These are phyloP conservation scores for Antechinus stuartii DNA, from an alignment of 2,113 vertebrate species.

Conservation along the genomic window DNA sequence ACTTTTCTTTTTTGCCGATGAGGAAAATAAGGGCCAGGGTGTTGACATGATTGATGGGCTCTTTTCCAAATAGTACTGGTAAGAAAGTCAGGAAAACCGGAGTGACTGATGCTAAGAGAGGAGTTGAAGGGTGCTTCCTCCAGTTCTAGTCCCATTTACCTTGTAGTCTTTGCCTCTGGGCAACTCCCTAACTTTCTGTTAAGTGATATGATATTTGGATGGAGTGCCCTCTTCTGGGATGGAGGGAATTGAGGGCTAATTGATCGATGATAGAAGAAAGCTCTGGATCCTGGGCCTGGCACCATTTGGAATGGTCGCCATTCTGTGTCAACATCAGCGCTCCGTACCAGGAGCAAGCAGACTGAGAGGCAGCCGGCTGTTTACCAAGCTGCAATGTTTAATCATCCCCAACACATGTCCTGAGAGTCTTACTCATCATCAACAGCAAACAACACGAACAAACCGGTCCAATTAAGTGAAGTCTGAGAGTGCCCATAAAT, in stretches of 20 bases:
- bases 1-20: neutral
- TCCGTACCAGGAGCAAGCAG: conserved; percentile 16
- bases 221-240: neutral
- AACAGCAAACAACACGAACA: conserved; percentile 10
- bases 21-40: neutral
- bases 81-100: neutral
- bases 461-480: conserved; percentile 26
- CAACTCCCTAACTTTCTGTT: neutral
- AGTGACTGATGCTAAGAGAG: neutral
- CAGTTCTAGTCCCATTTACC: neutral
- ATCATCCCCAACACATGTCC: conserved; percentile 21
- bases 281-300: neutral
- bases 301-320: neutral
- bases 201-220: neutral
- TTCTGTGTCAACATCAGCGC: conserved; percentile 20
- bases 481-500: neutral
- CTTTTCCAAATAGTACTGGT: neutral
- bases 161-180: neutral
- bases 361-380: neutral
- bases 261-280: conserved; percentile 1
- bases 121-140: neutral
- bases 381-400: conserved; percentile 1
- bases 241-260: neutral
- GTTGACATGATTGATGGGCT: neutral
- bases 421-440: conserved; percentile 39